A percentile compares a stretch with the other conserved stretches of the same genome.
Conservation (phyloP, 2,888 invertebrate genomes). For the Cylindroiulus punctatus region DNA sequence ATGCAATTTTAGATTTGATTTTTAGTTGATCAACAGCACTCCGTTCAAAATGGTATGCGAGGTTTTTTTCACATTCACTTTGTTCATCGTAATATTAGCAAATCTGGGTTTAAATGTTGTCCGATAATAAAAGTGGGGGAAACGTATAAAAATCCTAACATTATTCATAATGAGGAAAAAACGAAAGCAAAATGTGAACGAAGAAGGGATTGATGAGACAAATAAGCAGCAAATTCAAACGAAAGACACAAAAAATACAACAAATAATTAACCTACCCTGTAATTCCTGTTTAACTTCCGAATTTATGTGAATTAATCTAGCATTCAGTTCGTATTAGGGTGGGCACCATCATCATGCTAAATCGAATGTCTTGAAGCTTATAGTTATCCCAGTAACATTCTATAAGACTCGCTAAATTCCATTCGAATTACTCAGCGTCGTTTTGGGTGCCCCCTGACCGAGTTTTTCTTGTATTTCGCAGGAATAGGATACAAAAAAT, state of each 20-base stretch:
- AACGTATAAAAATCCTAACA: background rate
- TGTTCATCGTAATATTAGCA: background rate
- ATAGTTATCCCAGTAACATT: too few relatives aligned
- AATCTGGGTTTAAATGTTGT: background rate
- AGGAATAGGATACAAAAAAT: conserved; percentile 32
- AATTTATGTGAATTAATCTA: conserved; percentile 20
- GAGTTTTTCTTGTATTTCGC: conserved; percentile 27
- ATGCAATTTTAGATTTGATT: too few relatives aligned
- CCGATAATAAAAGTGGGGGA: background rate
- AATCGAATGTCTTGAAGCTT: too few relatives aligned
- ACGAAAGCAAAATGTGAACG: background rate
- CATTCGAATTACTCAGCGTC: conserved; percentile 15
- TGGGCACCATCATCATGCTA: too few relatives aligned
- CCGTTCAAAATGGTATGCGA: background rate
- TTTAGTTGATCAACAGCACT: too few relatives aligned
- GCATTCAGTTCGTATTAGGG: too few relatives aligned
- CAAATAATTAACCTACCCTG: conserved; percentile 42
- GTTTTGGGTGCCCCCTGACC: background rate
- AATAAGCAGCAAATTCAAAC: background rate
- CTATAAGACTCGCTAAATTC: background rate
- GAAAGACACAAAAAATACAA: background rate
- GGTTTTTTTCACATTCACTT: background rate
- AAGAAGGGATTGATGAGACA: background rate
- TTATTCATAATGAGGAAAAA: background rate
- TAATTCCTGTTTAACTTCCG: conserved; percentile 42